These are phyloP conservation scores for Drosophila neocordata DNA, from an alignment of 1,140 invertebrate genomes.

Conservation along the genomic window DNA sequence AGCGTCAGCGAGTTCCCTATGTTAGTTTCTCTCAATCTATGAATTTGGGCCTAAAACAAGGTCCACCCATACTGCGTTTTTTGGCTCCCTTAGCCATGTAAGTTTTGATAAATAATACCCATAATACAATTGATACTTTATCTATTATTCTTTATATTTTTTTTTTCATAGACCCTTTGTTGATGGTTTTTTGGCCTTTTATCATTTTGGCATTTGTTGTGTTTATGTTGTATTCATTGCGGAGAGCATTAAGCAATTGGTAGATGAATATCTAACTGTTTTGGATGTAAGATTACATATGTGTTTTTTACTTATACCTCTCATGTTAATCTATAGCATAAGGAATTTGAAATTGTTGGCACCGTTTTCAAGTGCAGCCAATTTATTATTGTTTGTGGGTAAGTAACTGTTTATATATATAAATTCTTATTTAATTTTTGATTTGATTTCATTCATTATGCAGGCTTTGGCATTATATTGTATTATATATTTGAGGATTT, in stretches of 20 bases:
- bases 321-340: slow-evolving; percentile 89
- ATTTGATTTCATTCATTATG: background rate
- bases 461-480: slow-evolving; percentile 86
- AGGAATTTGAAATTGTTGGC: slow-evolving; percentile 91
- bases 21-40: slow-evolving; percentile 87
- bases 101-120: slow-evolving; percentile 55
- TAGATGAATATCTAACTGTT: slow-evolving; percentile 82
- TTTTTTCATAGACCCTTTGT: slow-evolving; percentile 83
- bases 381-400: slow-evolving; percentile 88
- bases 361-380: slow-evolving; percentile 92
- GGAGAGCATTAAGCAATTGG: slow-evolving; percentile 87
- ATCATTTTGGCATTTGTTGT: slow-evolving; percentile 95
- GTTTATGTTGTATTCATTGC: slow-evolving; percentile 95
- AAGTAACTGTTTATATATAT: background rate
- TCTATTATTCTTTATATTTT: background rate
- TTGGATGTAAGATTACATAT: slow-evolving; percentile 81
- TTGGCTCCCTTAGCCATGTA: slow-evolving; percentile 85
- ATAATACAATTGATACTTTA: too few relatives aligned
- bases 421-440: background rate
- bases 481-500: slow-evolving; percentile 87
- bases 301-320: slow-evolving; percentile 86
- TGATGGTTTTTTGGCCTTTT: slow-evolving; percentile 90
- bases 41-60: slow-evolving; percentile 85
- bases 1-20: slow-evolving; percentile 84
- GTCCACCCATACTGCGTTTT: slow-evolving; percentile 84